A percentile compares a stretch with the other conserved stretches of the same genome.
phyloP scores from a whole-genome alignment of 1,140 invertebrate genomes.

The Drosophila oshimai region DNA sequence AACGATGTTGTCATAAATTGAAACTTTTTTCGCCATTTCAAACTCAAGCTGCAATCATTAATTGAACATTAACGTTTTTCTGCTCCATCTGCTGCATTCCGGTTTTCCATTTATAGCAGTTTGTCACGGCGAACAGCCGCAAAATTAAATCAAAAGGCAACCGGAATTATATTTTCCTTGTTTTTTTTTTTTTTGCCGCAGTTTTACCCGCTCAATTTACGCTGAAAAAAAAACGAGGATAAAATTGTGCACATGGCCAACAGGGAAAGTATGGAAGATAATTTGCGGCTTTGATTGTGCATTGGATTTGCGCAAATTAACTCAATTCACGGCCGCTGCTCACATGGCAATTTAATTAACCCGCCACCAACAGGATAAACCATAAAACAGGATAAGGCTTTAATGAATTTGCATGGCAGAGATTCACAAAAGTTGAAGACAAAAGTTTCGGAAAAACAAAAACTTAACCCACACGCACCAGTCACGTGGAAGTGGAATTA shows the following conservation, averaged over 20 bases:
- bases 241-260: constrained; percentile 7
- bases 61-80: constrained; percentile 23
- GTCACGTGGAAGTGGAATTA: constrained; percentile 57
- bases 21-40: too few relatives aligned
- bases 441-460: constrained; percentile 4
- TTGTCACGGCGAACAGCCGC: constrained; percentile 37
- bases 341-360: constrained; percentile 67
- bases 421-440: constrained; percentile 23
- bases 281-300: constrained; percentile 54
- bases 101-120: constrained; percentile 31
- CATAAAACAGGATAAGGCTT: constrained; percentile 16
- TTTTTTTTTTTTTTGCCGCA: constrained; percentile 1
- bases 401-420: constrained; percentile 14
- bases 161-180: background rate
- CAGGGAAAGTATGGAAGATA: constrained; percentile 61
- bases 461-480: constrained; percentile 19
- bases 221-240: constrained; percentile 15
- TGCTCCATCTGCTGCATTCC: background rate
- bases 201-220: constrained; percentile 52
- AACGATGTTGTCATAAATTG: background rate
- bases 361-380: constrained; percentile 4
- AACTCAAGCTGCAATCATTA: constrained; percentile 14
- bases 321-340: constrained; percentile 57
- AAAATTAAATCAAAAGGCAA: constrained; percentile 70
- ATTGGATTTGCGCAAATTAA: constrained; percentile 72